A percentile compares a stretch with the other conserved stretches of the same genome.
These are phyloP conservation scores for Ramazzottius varieornatus DNA, from an alignment of 2,888 invertebrate species.

Conservation along the genomic window DNA sequence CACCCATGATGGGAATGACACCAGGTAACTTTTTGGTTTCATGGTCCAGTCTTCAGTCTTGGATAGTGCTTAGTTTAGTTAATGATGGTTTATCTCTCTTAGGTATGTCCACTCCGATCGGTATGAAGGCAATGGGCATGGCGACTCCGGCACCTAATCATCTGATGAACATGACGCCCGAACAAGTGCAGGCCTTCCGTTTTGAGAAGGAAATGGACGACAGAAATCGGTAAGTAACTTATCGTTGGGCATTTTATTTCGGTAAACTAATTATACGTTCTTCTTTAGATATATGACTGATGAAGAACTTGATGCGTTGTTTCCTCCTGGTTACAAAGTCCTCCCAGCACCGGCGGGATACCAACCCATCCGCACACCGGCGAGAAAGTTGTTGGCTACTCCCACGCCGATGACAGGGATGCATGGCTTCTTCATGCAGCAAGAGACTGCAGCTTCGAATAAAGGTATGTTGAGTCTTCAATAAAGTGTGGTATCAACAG, in stretches of 20 bases:
- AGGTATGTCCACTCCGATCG: constrained; percentile 25
- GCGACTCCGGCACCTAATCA: constrained; percentile 89
- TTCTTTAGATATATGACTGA: constrained; percentile 86
- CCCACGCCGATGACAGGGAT: constrained; percentile 66
- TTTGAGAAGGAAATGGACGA: constrained; percentile 98
- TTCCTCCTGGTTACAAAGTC: constrained; percentile 92
- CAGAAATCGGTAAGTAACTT: constrained; percentile 68
- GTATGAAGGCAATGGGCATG: constrained; percentile 83
- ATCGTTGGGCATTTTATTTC: too few relatives aligned
- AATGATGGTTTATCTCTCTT: too few relatives aligned
- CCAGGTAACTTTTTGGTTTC: too few relatives aligned
- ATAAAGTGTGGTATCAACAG: constrained; percentile 7
- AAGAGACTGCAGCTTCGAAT: constrained; percentile 47
- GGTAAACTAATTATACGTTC: too few relatives aligned
- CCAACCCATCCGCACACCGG: constrained; percentile 83
- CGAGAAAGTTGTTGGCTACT: constrained; percentile 83
- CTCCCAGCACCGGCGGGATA: constrained; percentile 82
- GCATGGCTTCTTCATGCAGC: constrained; percentile 68
- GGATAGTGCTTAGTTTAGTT: too few relatives aligned
- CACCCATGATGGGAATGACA: constrained; percentile 10
- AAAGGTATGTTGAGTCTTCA: too few relatives aligned
- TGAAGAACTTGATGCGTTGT: constrained; percentile 86
- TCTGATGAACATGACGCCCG: constrained; percentile 90
- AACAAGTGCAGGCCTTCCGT: constrained; percentile 84
- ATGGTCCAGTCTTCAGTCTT: too few relatives aligned